Percentiles rank a stretch among this genome's conserved stretches.
These are phyloP conservation scores for Hoplostethus mediterraneus DNA, from an alignment of 2,797 vertebrate species.

Conservation along the genomic window DNA sequence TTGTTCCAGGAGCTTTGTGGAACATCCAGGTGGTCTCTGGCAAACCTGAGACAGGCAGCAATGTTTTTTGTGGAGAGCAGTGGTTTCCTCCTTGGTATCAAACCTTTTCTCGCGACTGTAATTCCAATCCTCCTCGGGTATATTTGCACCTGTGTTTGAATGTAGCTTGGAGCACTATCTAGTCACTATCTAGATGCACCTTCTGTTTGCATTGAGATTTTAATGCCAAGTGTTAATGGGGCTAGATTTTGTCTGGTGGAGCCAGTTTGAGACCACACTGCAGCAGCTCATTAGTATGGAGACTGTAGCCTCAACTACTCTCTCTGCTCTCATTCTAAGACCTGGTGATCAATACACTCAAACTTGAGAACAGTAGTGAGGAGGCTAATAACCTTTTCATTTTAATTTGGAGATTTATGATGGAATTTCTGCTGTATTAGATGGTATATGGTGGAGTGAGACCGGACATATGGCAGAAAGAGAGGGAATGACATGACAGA, in stretches of 20 bases:
- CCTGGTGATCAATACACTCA: slow-evolving; percentile 10
- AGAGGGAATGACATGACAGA: neutral
- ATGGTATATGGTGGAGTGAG: neutral
- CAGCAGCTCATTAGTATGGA: slow-evolving; percentile 52
- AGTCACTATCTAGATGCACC: slow-evolving; percentile 3
- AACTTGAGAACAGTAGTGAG: slow-evolving; percentile 14
- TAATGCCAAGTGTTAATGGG: slow-evolving; percentile 36
- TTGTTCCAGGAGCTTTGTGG: too few relatives aligned
- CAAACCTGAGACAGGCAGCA: too few relatives aligned
- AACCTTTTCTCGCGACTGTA: too few relatives aligned
- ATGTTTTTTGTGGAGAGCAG: too few relatives aligned
- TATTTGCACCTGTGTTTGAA: slow-evolving; percentile 11
- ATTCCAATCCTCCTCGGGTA: slow-evolving; percentile 9
- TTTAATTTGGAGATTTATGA: slow-evolving; percentile 12
- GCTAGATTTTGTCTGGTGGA: slow-evolving; percentile 42
- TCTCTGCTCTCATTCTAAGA: slow-evolving; percentile 22
- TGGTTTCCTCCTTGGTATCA: too few relatives aligned
- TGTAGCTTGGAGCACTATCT: slow-evolving; percentile 9
- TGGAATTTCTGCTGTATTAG: slow-evolving; percentile 2
- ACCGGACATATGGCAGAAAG: neutral
- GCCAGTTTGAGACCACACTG: slow-evolving; percentile 42
- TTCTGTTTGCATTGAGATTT: slow-evolving; percentile 21
- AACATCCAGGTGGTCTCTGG: too few relatives aligned
- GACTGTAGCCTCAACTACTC: slow-evolving; percentile 13
- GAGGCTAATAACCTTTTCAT: slow-evolving; percentile 17